Conservation (phyloP, 2,797 vertebrate species). For the Coregonus suidteri region DNA sequence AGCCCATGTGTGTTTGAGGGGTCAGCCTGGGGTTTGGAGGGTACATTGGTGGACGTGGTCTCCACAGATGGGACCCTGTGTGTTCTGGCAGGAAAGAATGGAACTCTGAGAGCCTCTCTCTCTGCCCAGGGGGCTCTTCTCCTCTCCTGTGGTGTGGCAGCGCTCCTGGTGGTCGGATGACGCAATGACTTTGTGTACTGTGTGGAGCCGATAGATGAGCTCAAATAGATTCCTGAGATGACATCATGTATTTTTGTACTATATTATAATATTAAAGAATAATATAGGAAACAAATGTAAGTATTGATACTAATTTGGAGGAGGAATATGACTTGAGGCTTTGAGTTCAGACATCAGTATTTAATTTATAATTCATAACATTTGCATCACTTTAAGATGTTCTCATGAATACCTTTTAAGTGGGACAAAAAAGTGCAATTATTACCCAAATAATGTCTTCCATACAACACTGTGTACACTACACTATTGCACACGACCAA, state of each 20-base stretch:
- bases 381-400: conserved; percentile 72
- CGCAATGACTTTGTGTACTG: conserved; percentile 93
- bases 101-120: conserved; percentile 66
- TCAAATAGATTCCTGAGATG: not conserved
- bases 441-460: conserved; percentile 78
- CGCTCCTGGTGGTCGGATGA: conserved; percentile 85
- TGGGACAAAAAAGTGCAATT: conserved; percentile 80
- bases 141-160: conserved; percentile 85
- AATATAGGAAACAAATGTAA: conserved; percentile 19
- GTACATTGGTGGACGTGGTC: conserved; percentile 76
- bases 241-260: conserved; percentile 2
- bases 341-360: conserved; percentile 70
- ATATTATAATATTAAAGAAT: conserved; percentile 20
- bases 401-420: conserved; percentile 64
- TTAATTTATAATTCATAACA: conserved; percentile 81
- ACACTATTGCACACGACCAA: conserved; percentile 80
- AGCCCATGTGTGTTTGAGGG: conserved; percentile 83
- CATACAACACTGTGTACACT: conserved; percentile 77
- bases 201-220: conserved; percentile 73
- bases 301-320: conserved; percentile 11
- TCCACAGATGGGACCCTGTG: conserved; percentile 91
- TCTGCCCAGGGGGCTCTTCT: conserved; percentile 90
- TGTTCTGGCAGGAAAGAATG: conserved; percentile 81
- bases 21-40: conserved; percentile 46
- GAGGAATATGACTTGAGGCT: conserved; percentile 23